Evolutionary conservation across 2,797 vertebrate species (phyloP), one percentile per base, ranked within the genome.

Genomic region (Glossophaga mutica): DNA sequence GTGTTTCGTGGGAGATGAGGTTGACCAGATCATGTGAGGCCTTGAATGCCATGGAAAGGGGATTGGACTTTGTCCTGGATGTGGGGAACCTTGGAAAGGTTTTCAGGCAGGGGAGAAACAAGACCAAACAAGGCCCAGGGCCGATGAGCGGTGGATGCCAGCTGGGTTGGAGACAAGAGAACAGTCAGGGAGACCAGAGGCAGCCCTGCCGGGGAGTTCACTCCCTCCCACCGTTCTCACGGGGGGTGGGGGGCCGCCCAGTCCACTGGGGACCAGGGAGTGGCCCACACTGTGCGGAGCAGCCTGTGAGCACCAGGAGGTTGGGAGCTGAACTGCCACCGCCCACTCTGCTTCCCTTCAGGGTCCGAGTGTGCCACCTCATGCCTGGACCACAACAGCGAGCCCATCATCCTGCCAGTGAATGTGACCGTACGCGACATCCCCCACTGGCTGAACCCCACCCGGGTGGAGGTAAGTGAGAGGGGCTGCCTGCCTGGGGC

Each of bases 361-460:
- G 99, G 99, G 92, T 99, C 99, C 0, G 99, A 99, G 98, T 99
- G 99, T 89, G 99, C 99, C 97, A 98, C 99, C 96, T 99, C 98
- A 1, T 99, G 99, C 98, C 98, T 99, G 95, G 99, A 99, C 97
- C 99, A 98, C 97, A 99, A 99, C 98, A 99, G 98, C 0, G 99
- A 99, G 82, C 99, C 99, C 97, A 99, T 99, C 97, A 99, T 99
- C 97, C 98, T 99, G 97, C 99, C 99, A 0, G 94, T 98, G 95
- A 99, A 99, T 2, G 98, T 99, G 98, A 99, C 99, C 0, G 97
- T 98, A 16, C 99, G 98, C n/a, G 98, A 98, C 94, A 98, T 99
- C 42, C 99, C 99, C 96, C 99, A 99, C 98, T 99, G 99, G 99
- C 99, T 99, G 98, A 99, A 99, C 97, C 99, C 99, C 5, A 98